Evolutionary conservation across 1,140 invertebrate genomes (phyloP).

Genomic region (Anoplophora glabripennis): DNA sequence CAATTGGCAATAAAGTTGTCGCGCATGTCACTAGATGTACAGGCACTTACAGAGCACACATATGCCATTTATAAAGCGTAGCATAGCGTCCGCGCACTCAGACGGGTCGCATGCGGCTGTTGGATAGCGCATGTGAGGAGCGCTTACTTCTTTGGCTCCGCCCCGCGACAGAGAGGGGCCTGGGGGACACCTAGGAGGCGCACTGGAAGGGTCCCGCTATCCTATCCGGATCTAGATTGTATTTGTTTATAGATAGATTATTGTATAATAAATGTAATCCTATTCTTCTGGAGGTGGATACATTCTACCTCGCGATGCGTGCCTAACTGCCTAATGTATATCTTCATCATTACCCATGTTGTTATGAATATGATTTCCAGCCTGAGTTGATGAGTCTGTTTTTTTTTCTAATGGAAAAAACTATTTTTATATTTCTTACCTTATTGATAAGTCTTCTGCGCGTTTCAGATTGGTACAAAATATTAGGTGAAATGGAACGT

Average conservation of each 20-base stretch:
- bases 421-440: too few species aligned
- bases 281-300: too few species aligned
- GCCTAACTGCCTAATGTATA: too few species aligned
- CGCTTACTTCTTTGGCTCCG: constrained; percentile 21
- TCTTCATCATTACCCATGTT: too few species aligned
- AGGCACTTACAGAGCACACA: constrained; percentile 14
- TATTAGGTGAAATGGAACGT: too few species aligned
- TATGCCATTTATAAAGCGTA: constrained; percentile 1
- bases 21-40: constrained; percentile 29
- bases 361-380: too few species aligned
- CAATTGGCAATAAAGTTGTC: constrained; percentile 18
- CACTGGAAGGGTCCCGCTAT: constrained; percentile 29
- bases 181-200: constrained; percentile 25
- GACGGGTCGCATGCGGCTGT: constrained; percentile 33
- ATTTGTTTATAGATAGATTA: constrained; percentile 26
- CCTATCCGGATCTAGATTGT: constrained; percentile 36
- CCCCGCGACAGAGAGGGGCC: constrained; percentile 18
- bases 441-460: too few species aligned
- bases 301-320: too few species aligned
- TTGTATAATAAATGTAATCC: not conserved
- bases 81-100: constrained; percentile 33
- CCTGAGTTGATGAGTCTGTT: too few species aligned
- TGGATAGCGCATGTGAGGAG: constrained; percentile 33
- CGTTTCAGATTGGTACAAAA: too few species aligned
- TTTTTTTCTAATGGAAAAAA: too few species aligned